Percentiles rank a stretch among this genome's conserved stretches.
Evolutionary conservation across 2,113 vertebrate species (phyloP).

Genomic region (Haemorhous mexicanus): DNA sequence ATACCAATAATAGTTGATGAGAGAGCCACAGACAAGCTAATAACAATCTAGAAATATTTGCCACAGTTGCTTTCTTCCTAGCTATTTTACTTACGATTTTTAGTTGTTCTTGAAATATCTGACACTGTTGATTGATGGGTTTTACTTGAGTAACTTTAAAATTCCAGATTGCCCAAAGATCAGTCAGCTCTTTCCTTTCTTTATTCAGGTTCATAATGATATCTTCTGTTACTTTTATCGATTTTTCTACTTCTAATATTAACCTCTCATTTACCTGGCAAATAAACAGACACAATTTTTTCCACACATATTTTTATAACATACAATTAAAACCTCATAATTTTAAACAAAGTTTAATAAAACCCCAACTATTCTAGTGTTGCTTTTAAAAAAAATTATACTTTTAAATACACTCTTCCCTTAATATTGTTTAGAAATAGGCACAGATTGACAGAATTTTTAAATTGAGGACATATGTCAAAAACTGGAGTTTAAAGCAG

Average conservation of each 20-base stretch:
- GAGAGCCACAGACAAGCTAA: neutral
- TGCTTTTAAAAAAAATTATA: neutral
- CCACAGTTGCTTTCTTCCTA: neutral
- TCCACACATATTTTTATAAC: neutral
- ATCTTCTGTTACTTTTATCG: slow-evolving; percentile 62
- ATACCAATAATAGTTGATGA: neutral
- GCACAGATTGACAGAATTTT: neutral
- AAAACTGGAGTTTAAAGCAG: neutral
- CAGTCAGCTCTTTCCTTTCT: slow-evolving; percentile 72
- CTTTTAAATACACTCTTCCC: neutral
- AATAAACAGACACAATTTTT: slow-evolving; percentile 18
- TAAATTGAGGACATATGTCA: neutral
- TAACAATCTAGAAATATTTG: neutral
- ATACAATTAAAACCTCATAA: neutral
- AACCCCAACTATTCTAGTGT: neutral
- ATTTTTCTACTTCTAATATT: slow-evolving; percentile 70
- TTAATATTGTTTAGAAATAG: neutral
- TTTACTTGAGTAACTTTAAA: slow-evolving; percentile 70
- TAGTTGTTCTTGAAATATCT: slow-evolving; percentile 80
- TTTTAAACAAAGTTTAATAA: neutral
- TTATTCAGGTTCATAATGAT: slow-evolving; percentile 68
- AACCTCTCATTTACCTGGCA: slow-evolving; percentile 72
- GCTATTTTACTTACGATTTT: slow-evolving; percentile 68
- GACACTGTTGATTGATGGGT: slow-evolving; percentile 74
- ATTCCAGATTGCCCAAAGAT: slow-evolving; percentile 75